Base-by-base conservation (phyloP, 2,797 vertebrate genomes). In the Hoplostethus atlanticus region DNA sequence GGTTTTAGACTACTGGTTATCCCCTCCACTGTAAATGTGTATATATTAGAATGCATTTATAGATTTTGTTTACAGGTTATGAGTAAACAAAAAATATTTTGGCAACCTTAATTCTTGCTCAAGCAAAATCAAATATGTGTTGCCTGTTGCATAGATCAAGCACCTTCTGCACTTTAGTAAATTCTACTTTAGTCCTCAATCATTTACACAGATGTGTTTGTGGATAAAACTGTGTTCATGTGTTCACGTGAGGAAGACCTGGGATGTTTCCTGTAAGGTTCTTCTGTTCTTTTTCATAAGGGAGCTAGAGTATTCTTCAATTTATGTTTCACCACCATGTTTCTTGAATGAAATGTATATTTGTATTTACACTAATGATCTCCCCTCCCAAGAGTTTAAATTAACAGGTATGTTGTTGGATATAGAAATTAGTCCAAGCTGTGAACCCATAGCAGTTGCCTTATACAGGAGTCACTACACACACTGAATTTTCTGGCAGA, bases 81-180 rank as follows among this genome's bases (percentile, higher is more conserved):
- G 55, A 71, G 80, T 80, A 81, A 87, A 87, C 75, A 54, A 81
- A 80, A 54, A 81, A 80, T 67, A 79, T 73, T 80, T 82, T 69
- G 56, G 71, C 63, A 76, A 90, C 67, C 13, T 84, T 87, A 79
- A 83, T 72, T 86, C 74, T 79, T 79, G 79, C 75, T 81, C 38
- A 59, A 76, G 73, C 81, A 87, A 83, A 84, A 67, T 72, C 28
- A 31, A 25, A 9, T 21, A 50, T 73, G 68, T 72, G 58, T 75
- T 1, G 57, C 79, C 85, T 84, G 65, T 83, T 86, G 62, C 50
- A 13, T 85, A 79, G 77, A 82, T 87, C 81, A 82, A 90, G 88
- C 87, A 90, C 87, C 83, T 85, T 50, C 85, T 88, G 92, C 92
- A 93, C 92, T 94, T 93, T 92, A 91, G 86, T 15, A 44, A 74